Evolutionary conservation across 1,140 invertebrate species (phyloP).

Genomic region (Pseudoatta argentina): DNA sequence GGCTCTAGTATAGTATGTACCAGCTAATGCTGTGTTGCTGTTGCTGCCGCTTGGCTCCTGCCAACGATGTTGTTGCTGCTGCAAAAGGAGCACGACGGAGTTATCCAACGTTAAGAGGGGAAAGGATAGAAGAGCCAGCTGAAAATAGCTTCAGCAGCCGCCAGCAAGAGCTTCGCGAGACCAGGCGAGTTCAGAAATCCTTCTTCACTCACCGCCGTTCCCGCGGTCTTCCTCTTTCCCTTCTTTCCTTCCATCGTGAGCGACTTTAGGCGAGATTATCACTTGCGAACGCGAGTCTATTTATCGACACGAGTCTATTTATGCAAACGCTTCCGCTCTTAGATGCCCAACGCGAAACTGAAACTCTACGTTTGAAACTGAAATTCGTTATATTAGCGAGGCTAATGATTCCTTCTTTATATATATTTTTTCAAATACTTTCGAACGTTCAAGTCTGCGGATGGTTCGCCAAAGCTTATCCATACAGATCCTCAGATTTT

Average conservation of each 20-base stretch:
- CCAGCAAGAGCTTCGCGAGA: constrained; percentile 21
- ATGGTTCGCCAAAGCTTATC: not conserved
- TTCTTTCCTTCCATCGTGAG: not conserved
- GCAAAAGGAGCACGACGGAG: constrained; percentile 55
- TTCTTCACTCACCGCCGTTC: not conserved
- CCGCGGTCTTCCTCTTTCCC: constrained; percentile 14
- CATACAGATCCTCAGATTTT: not conserved
- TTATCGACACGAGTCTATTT: not conserved
- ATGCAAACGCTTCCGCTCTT: not conserved
- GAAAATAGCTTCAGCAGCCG: constrained; percentile 44
- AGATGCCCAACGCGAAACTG: not conserved
- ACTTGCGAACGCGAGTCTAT: constrained; percentile 21
- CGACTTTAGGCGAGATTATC: constrained; percentile 9
- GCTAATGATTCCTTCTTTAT: not conserved
- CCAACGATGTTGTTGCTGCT: constrained; percentile 52
- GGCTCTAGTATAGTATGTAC: constrained; percentile 33
- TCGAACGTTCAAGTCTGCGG: not conserved
- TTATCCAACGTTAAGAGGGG: not conserved
- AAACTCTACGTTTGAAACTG: not conserved
- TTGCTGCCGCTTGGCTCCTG: constrained; percentile 44
- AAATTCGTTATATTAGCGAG: not conserved
- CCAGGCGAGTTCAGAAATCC: constrained; percentile 39
- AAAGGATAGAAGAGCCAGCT: constrained; percentile 50
- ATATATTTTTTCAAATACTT: not conserved
- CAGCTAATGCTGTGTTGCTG: constrained; percentile 66